A percentile compares a stretch with the other conserved stretches of the same genome.
These are phyloP conservation scores for Hypomecis punctinalis DNA, from an alignment of 2,888 invertebrate species.

Conservation along the genomic window DNA sequence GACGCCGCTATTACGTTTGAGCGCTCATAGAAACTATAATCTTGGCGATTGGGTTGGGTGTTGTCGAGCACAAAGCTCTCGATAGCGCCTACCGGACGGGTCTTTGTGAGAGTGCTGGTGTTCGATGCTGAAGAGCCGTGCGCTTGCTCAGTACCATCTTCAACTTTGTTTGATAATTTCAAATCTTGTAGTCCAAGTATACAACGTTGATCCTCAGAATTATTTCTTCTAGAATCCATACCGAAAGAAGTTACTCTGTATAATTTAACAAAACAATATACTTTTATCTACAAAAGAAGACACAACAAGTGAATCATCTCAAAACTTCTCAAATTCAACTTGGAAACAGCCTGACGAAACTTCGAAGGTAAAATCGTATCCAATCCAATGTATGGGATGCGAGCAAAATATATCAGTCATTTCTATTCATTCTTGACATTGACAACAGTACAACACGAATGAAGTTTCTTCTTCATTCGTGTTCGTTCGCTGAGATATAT, in stretches of 20 bases:
- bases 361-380: too few relatives aligned
- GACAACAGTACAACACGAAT: too few relatives aligned
- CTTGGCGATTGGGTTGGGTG: slow-evolving; percentile 74
- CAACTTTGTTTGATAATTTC: slow-evolving; percentile 80
- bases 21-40: slow-evolving; percentile 86
- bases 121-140: slow-evolving; percentile 72
- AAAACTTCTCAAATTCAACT: slow-evolving; percentile 53
- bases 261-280: slow-evolving; percentile 13
- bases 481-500: too few relatives aligned
- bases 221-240: slow-evolving; percentile 78
- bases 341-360: too few relatives aligned
- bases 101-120: slow-evolving; percentile 73
- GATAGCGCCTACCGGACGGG: slow-evolving; percentile 86
- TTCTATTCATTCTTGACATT: too few relatives aligned
- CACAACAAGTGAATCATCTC: slow-evolving; percentile 66
- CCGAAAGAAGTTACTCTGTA: not conserved
- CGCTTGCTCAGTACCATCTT: slow-evolving; percentile 82
- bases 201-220: slow-evolving; percentile 76
- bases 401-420: too few relatives aligned
- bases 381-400: too few relatives aligned
- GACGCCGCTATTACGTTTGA: slow-evolving; percentile 91
- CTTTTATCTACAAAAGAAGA: slow-evolving; percentile 45
- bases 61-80: slow-evolving; percentile 87
- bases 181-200: slow-evolving; percentile 81
- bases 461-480: too few relatives aligned